Base-by-base conservation (phyloP, 2,888 invertebrate species). In the Platynereis dumerilii region DNA sequence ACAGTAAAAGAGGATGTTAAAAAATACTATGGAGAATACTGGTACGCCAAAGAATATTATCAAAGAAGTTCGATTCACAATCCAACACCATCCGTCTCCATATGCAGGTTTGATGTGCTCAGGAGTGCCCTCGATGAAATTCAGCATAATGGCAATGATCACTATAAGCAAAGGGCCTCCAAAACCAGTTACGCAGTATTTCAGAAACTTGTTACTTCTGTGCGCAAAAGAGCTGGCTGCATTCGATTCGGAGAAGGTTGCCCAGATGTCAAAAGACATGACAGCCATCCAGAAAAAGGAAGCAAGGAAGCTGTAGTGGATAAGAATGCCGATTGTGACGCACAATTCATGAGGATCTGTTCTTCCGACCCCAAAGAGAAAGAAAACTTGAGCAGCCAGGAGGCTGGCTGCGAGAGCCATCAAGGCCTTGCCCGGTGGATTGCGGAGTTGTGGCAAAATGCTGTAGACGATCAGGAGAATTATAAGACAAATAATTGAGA, bases 361-460 rank as follows among this genome's bases (percentile, higher is more conserved):
- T 10, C 10, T 42, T 10, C n/a, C 12, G 15, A 71, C 65, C 0
- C 90, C 68, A 48, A 90, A 87, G 1, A 78, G 78, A 76, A 87
- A 87, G 53, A 83, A 76, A 20, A 79, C 69, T 74, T 87, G 86
- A 1, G 86, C 86, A 5, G 83, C 72, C 59, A 87, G 77, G 15
- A 87, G 78, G 0, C 86, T 80, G 20, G 83, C 70, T 59, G 86
- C 84, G 7, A 87, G 79, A 15, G 85, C 85, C 10, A 86, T 85
- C 56, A 87, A 73, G 71, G 86, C 86, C 73, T 86, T 86, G n/a
- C 87, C 87, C 5, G 87, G 86, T 42, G 86, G 78, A 71, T 87
- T 87, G 54, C 85, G 79, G 44, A 87, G 76, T 61, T 86, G 85
- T 0, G 85, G 82, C 15, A 86, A 82, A 15, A 84, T 61, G 24